Evolutionary conservation across 1,140 invertebrate species (phyloP), one percentile per base, ranked within the genome.

Genomic region (Atopsyche davidsoni): DNA sequence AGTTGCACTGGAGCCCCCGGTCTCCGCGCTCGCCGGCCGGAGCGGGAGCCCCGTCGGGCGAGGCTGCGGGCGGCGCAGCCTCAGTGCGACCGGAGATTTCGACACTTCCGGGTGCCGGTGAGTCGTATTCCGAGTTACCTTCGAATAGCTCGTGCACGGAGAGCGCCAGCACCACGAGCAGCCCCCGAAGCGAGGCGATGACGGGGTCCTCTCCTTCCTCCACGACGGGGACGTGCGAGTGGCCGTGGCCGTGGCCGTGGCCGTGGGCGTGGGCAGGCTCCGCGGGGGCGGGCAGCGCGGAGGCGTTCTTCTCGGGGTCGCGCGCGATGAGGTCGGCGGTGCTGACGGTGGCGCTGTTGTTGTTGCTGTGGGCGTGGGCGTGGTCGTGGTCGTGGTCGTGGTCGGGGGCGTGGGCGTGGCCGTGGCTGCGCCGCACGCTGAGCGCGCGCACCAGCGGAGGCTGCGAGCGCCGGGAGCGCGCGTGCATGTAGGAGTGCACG

Each of bases 71-170:
- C n/a, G n/a, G n/a, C n/a, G n/a, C n/a, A n/a, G n/a, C n/a, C n/a
- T n/a, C n/a, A n/a, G n/a, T n/a, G n/a, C n/a, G n/a, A n/a, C n/a
- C n/a, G n/a, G n/a, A n/a, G n/a, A n/a, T n/a, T n/a, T n/a, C n/a
- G n/a, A n/a, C n/a, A n/a, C n/a, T n/a, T n/a, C n/a, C n/a, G n/a
- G n/a, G n/a, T n/a, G n/a, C n/a, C n/a, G n/a, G n/a, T n/a, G n/a
- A n/a, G n/a, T n/a, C n/a, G n/a, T n/a, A n/a, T n/a, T n/a, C n/a
- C n/a, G n/a, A n/a, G n/a, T n/a, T n/a, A n/a, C n/a, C n/a, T 77
- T 96, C 92, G 61, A 96, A 92, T 0, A 94, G 71, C 57, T 92
- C 89, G 63, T 96, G 92, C 43, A 95, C 81, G 3, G 90, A 92
- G 9, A 96, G 72, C 1, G 92, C 92, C 17, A 92, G 68, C 1